Evolutionary conservation across 1,140 invertebrate species (phyloP).

Genomic region (Anastrepha ludens): DNA sequence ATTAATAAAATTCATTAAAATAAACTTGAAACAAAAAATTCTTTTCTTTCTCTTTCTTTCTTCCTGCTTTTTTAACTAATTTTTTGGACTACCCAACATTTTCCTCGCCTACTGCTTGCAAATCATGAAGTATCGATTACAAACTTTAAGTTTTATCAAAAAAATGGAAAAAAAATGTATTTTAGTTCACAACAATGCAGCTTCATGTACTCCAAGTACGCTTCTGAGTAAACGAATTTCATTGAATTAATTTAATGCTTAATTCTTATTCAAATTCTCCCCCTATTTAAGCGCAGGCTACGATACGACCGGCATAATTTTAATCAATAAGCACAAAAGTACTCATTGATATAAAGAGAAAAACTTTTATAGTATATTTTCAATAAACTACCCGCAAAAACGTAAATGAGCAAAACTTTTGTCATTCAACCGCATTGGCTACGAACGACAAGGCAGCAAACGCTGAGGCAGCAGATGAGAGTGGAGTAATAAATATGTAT

Average conservation of each 20-base stretch:
- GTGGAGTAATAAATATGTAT: neutral
- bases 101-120: too few relatives aligned
- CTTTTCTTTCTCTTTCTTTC: too few relatives aligned
- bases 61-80: too few relatives aligned
- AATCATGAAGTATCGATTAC: too few relatives aligned
- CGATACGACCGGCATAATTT: neutral
- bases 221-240: neutral
- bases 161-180: too few relatives aligned
- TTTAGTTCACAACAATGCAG: too few relatives aligned
- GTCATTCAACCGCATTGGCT: neutral
- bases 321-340: constrained; percentile 14
- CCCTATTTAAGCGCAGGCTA: neutral
- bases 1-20: too few relatives aligned
- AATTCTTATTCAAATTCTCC: neutral
- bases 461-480: neutral
- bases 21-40: too few relatives aligned
- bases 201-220: neutral
- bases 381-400: constrained; percentile 35
- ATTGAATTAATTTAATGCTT: neutral
- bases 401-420: constrained; percentile 52
- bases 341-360: neutral
- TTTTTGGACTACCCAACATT: too few relatives aligned
- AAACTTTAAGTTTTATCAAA: too few relatives aligned
- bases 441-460: neutral
- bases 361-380: neutral